These are phyloP conservation scores for Myotis yumanensis DNA, from an alignment of 2,113 vertebrate genomes.

Conservation along the genomic window DNA sequence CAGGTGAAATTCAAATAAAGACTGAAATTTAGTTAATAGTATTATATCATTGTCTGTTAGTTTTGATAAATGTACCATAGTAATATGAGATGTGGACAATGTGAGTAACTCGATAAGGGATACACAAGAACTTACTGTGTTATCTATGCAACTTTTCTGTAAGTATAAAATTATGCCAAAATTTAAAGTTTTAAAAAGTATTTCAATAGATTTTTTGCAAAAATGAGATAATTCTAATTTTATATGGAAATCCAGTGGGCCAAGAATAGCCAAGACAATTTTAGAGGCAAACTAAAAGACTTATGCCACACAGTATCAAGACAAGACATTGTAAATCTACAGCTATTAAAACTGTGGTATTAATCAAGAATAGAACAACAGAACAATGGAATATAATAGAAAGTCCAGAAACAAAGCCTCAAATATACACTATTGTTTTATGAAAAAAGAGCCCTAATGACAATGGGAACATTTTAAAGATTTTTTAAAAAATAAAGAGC, in stretches of 20 bases:
- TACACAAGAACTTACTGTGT: not conserved
- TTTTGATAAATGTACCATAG: slow-evolving; percentile 27
- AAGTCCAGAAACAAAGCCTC: not conserved
- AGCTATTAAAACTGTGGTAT: not conserved
- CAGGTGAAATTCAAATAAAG: slow-evolving; percentile 53
- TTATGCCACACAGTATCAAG: not conserved
- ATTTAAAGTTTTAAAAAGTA: not conserved
- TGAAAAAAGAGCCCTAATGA: not conserved
- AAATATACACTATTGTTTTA: not conserved
- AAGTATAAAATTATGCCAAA: not conserved
- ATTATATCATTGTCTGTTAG: slow-evolving; percentile 39
- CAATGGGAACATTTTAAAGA: not conserved
- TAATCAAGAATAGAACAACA: not conserved
- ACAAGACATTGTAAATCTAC: not conserved
- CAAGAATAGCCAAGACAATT: not conserved
- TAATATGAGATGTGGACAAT: not conserved
- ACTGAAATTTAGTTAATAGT: not conserved
- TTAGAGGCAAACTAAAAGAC: not conserved
- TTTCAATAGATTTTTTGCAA: not conserved
- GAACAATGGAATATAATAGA: not conserved
- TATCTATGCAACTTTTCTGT: not conserved
- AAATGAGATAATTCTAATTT: slow-evolving; percentile 32
- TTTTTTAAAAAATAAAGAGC: not conserved
- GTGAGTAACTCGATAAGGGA: not conserved
- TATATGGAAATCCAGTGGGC: not conserved